Evolutionary conservation across 2,888 invertebrate genomes (phyloP), one percentile per base, ranked within the genome.

Genomic region (Volucella zonaria): DNA sequence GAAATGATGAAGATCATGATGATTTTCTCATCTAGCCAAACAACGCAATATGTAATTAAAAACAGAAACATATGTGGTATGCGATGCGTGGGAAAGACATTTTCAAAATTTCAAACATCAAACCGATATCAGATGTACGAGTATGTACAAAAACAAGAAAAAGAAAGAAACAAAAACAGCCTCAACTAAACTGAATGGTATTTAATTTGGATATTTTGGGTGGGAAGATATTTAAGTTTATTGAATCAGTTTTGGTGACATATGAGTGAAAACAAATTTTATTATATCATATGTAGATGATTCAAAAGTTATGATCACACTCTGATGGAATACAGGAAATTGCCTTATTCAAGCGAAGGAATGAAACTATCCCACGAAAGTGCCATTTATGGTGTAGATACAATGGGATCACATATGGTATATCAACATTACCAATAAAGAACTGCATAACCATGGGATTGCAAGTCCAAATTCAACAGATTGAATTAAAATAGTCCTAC

Each of bases 81-180:
- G 61, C 42, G 42, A 10, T 71, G 75, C 83, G 83, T 85, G 83
- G 83, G 83, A 85, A 85, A 70, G 58, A 14, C 59, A 79, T 58
- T 58, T 74, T n/a, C n/a, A 47, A 74, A 79, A 51, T 58, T 74
- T n/a, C 15, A 47, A 74, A 58, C 62, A 75, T 70, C 74, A 40
- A 51, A 61, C 23, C 52, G 47, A 64, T 15, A 58, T 54, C 61
- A 59, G 31, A 61, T 71, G n/a, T 23, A 31, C 31, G 3, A 23
- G 0, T n/a, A n/a, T n/a, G n/a, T n/a, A n/a, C n/a, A n/a, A 23
- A 23, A 2, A 23, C 23, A 23, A 6, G 12, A 54, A 40, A 43
- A 15, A 18, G 18, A 18, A 18, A 18, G 1, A 18, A 1, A 18
- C 1, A 18, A 18, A 52, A 77, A 71, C 71, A 77, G 67, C 73